Percentiles rank a stretch among this genome's conserved stretches.
phyloP scores from a whole-genome alignment of 2,113 vertebrate species.

The Dasyprocta punctata region DNA sequence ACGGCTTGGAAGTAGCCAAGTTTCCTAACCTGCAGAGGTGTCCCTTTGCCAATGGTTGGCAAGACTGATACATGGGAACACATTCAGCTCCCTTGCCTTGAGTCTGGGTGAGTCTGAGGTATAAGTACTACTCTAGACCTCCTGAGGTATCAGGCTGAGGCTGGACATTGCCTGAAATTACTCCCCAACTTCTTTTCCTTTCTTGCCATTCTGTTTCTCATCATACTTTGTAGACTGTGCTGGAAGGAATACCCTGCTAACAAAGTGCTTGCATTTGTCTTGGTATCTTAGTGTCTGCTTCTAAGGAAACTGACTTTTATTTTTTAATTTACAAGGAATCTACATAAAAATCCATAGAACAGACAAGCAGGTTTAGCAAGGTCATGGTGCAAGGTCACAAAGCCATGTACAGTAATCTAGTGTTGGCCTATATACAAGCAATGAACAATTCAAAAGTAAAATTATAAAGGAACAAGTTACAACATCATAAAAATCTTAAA shows the following conservation, averaged over 20 bases:
- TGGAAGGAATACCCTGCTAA: not conserved
- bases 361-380: no score
- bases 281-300: not conserved
- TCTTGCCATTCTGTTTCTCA: not conserved
- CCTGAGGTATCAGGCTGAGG: not conserved
- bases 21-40: not conserved
- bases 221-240: not conserved
- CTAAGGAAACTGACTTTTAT: slow-evolving; percentile 12
- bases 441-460: no score
- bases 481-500: no score
- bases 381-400: no score
- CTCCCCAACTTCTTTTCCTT: not conserved
- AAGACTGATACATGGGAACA: not conserved
- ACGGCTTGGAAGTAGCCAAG: not conserved
- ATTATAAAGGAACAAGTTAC: no score
- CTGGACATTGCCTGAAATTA: not conserved
- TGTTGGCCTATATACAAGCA: no score
- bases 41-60: not conserved
- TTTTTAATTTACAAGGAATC: no score
- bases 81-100: not conserved
- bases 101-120: not conserved
- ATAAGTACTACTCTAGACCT: not conserved
- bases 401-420: no score
- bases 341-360: no score
- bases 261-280: not conserved